Evolutionary conservation across 1,140 invertebrate genomes (phyloP).

Genomic region (Coboldia fuscipes): DNA sequence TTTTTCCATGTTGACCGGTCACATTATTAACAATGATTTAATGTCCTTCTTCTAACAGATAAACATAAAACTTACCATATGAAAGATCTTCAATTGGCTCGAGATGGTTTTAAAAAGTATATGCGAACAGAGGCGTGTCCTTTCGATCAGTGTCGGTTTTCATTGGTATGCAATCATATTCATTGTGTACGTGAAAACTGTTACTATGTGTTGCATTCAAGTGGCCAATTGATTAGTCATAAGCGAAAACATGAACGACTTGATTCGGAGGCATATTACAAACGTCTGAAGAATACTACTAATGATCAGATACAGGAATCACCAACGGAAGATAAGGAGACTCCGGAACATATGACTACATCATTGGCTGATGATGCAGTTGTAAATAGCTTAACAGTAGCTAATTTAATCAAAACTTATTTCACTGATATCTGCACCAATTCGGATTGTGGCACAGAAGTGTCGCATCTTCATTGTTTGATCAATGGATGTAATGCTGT

Average conservation of each 20-base stretch:
- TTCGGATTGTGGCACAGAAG: conserved; percentile 1
- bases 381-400: too few relatives aligned
- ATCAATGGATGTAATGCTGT: conserved; percentile 4
- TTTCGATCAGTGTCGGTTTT: conserved; percentile 76
- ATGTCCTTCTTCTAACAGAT: conserved; percentile 45
- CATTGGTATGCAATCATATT: conserved; percentile 90
- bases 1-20: conserved; percentile 5
- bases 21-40: conserved; percentile 1
- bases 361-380: too few relatives aligned
- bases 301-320: too few relatives aligned
- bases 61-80: conserved; percentile 98
- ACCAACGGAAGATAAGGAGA: too few relatives aligned
- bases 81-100: conserved; percentile 85
- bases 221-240: conserved; percentile 91
- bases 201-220: conserved; percentile 87
- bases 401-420: conserved; percentile 3
- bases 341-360: too few relatives aligned
- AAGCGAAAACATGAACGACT: conserved; percentile 91
- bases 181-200: conserved; percentile 92
- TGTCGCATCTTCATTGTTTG: conserved; percentile 3
- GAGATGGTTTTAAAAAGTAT: conserved; percentile 97
- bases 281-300: conserved; percentile 69
- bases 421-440: conserved; percentile 2
- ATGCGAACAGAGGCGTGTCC: conserved; percentile 91
- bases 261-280: conserved; percentile 65